Base-by-base conservation (phyloP, 2,113 vertebrate species). In the Ageneiosus marmoratus region DNA sequence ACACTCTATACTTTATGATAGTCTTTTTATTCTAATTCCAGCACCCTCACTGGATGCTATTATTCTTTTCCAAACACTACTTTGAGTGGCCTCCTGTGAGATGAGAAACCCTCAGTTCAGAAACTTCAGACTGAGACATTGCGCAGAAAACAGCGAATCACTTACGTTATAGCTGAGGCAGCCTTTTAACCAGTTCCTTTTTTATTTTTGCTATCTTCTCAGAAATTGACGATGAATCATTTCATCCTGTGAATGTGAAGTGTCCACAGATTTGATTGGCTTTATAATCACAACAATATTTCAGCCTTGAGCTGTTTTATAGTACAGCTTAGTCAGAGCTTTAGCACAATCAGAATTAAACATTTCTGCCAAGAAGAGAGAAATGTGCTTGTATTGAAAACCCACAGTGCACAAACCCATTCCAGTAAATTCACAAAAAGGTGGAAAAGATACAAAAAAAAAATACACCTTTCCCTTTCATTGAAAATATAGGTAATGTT, bases 21-120 rank as follows among this genome's bases (percentile, higher is more conserved):
- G n/a, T n/a, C n/a, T n/a, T n/a, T n/a, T 32, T 27, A 53, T 72
- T 81, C 44, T 50, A 58, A 79, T 62, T 79, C 29, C 44, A 29
- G 24, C 37, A 46, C 24, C 13, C n/a, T 62, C 34, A 60, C n/a
- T 62, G 62, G 62, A 69, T 3, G 63, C 79, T 20, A 37, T 70
- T 69, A 18, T 72, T 55, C 24, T 5, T 44, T 70, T 70, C 51
- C 50, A 27, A 72, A 53, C 32, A 32, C 2, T 32, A 5, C 24
- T 9, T 72, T 70, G 20, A 15, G 22, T 8, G 10, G 8, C 51
- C 16, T 72, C 34, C 34, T 56, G 24, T 58, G 34, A 16, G 55
- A 15, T 67, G 20, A 16, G 1, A 53, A 56, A 34, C 63, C 20
- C 13, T 53, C 29, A 77, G 12, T 51, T 75, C 48, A 18, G 48